phyloP scores from a whole-genome alignment of 2,113 vertebrate species.

The Tragelaphus imberbis region DNA sequence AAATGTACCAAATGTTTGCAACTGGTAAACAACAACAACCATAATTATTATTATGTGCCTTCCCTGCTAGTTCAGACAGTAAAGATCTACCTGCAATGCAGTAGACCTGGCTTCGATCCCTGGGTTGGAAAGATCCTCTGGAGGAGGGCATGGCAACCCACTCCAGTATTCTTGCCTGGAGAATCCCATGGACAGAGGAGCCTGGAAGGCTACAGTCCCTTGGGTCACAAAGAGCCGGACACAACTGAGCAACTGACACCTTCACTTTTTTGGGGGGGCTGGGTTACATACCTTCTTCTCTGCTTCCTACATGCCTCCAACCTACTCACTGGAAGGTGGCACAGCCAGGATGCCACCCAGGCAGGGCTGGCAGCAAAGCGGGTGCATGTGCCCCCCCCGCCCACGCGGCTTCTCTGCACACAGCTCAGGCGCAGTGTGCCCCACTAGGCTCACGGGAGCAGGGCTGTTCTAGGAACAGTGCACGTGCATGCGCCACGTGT shows the following conservation, averaged over 20 bases:
- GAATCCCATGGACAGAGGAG: background rate
- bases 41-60: background rate
- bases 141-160: background rate
- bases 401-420: background rate
- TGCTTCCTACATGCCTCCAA: background rate
- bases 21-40: background rate
- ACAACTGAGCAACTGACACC: background rate
- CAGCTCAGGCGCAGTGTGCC: background rate
- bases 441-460: background rate
- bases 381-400: background rate
- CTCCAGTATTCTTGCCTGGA: background rate
- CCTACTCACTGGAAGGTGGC: background rate
- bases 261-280: background rate
- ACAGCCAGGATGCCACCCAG: background rate
- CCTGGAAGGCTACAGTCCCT: background rate
- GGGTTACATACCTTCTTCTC: background rate
- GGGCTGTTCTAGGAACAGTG: background rate
- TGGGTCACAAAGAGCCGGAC: background rate
- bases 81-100: background rate
- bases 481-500: accelerated
- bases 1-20: background rate
- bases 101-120: background rate
- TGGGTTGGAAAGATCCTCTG: background rate
- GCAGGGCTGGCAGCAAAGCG: background rate
- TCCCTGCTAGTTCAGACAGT: background rate